phyloP scores from a whole-genome alignment of 2,113 vertebrate species.

The Myanophis thanlyinensis region DNA sequence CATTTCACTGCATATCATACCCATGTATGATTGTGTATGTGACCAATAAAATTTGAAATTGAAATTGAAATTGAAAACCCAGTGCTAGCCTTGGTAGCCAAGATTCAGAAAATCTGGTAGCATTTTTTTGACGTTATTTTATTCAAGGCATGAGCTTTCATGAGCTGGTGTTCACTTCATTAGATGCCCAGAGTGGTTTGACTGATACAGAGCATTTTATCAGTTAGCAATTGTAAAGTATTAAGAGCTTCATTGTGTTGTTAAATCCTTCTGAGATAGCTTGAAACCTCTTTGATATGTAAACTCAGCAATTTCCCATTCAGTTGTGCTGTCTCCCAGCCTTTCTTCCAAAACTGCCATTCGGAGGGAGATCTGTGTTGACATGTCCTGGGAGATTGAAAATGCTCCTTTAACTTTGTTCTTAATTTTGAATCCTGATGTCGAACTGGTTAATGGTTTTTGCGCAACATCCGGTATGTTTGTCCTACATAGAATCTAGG shows the following conservation, averaged over 20 bases:
- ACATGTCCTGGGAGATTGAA: not conserved
- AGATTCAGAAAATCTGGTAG: not conserved
- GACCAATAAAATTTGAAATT: no score
- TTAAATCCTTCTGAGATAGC: not conserved
- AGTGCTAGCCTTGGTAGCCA: not conserved
- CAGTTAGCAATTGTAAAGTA: not conserved
- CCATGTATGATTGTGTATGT: no score
- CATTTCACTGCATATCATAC: no score
- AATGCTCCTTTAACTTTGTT: not conserved
- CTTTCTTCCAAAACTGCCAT: not conserved
- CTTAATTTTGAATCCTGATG: not conserved
- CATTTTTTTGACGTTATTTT: not conserved
- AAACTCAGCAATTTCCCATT: not conserved
- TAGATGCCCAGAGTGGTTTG: not conserved
- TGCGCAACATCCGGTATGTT: not conserved
- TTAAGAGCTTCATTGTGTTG: not conserved
- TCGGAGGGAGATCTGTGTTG: not conserved
- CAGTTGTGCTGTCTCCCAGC: not conserved
- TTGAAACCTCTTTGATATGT: not conserved
- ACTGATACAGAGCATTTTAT: not conserved
- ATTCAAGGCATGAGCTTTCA: not conserved
- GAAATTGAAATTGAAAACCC: not conserved
- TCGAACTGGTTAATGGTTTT: not conserved
- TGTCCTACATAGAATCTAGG: not conserved
- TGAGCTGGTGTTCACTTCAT: not conserved